phyloP scores from a whole-genome alignment of 2,113 vertebrate genomes.

The Cephalopholis sonnerati region DNA sequence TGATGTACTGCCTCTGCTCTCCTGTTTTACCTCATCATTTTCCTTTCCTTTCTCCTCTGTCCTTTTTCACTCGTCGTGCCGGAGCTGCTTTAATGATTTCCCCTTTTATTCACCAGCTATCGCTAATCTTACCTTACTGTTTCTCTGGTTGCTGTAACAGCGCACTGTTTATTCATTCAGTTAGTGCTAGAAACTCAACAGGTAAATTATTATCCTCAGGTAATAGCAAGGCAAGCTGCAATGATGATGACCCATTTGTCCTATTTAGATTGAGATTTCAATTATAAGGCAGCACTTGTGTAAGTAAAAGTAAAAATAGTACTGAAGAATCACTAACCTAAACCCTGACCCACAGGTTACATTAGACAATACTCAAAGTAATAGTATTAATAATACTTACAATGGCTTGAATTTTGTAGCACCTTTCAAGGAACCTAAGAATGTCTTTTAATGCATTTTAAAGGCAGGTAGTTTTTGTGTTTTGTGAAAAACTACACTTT shows the following conservation, averaged over 20 bases:
- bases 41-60: slow-evolving; percentile 50
- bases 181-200: not conserved
- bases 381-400: no score
- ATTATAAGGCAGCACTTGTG: not conserved
- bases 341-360: no score
- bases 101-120: slow-evolving; percentile 63
- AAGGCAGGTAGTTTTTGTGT: no score
- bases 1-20: slow-evolving; percentile 77
- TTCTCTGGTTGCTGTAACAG: slow-evolving; percentile 30
- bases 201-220: slow-evolving; percentile 7
- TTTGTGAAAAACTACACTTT: no score
- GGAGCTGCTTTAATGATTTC: slow-evolving; percentile 66
- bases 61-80: slow-evolving; percentile 41
- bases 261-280: not conserved
- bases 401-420: no score
- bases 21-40: slow-evolving; percentile 74
- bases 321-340: not conserved
- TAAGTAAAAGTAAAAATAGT: not conserved
- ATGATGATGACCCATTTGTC: not conserved
- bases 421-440: no score
- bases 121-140: slow-evolving; percentile 29
- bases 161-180: slow-evolving; percentile 16
- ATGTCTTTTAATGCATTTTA: no score
- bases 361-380: not conserved
- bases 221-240: slow-evolving; percentile 4